Percentiles rank a stretch among this genome's conserved stretches.
These are phyloP conservation scores for Allolobophora icterica DNA, from an alignment of 2,888 invertebrate species.

Conservation along the genomic window DNA sequence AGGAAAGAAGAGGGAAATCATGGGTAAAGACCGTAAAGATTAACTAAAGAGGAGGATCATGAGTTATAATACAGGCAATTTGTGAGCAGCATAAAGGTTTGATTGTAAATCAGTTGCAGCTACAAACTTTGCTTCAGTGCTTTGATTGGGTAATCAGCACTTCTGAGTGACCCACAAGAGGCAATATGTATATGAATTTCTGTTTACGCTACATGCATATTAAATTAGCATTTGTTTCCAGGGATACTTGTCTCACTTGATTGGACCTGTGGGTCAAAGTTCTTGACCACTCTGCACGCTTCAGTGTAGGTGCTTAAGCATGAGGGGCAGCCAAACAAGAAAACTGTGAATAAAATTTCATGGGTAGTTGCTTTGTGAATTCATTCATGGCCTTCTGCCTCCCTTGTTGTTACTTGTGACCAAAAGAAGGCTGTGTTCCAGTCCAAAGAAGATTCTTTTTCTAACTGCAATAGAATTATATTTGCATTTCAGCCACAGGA, in stretches of 20 bases:
- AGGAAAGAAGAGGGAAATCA: background rate
- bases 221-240: background rate
- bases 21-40: too few relatives aligned
- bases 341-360: too few relatives aligned
- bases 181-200: background rate
- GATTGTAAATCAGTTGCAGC: background rate
- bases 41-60: background rate
- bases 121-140: background rate
- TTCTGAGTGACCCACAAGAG: background rate
- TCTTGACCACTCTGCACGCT: too few relatives aligned
- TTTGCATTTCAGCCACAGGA: too few relatives aligned
- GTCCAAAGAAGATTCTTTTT: background rate
- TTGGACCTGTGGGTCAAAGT: slow-evolving; percentile 9
- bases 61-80: too few relatives aligned
- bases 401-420: background rate
- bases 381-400: background rate
- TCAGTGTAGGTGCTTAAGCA: background rate
- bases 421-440: background rate
- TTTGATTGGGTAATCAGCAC: background rate
- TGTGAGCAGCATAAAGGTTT: too few relatives aligned
- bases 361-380: too few relatives aligned
- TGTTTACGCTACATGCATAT: background rate
- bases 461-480: too few relatives aligned
- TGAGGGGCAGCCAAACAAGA: background rate
- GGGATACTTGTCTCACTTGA: background rate